Evolutionary conservation across 92 coral and sea anemone genomes (phyloP), one percentile per base, ranked within the genome.

Genomic region (Epizoanthus scotinus): DNA sequence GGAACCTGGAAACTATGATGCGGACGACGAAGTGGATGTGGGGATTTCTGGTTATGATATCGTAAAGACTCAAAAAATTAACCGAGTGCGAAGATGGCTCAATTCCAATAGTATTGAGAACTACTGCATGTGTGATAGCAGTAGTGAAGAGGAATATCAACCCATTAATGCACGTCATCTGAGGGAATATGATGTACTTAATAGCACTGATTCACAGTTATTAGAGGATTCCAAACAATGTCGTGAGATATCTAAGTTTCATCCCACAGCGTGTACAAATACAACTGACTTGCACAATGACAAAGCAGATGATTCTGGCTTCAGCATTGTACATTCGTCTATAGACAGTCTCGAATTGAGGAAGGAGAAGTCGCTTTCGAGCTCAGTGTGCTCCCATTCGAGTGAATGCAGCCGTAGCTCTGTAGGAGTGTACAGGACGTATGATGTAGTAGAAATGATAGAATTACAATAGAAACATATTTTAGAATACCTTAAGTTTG

Each of bases 381-480:
- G 38, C 40, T 38, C n/a, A n/a, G n/a, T 25, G 24, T 40, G 28
- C 26, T 40, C 56, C 38, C 8, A 5, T 44, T 29, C 81, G 0
- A 40, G 54, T 59, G 81, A 38, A 75, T 31, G 69, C 21, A 90
- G 88, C 65, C 70, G 87, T 22, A 68, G 79, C 66, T 90, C 94
- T 17, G 97, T 89, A 22, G 90, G 87, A 13, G 24, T 92, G 31
- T 92, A 83, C 50, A 47, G 88, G 64, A 92, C 97, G 27, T 92
- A 90, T 55, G 97, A 92, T 40, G 94, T 92, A 0, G 90, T 92
- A 0, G 97, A 92, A 70, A 90, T 92, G 97, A 58, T 92, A 53
- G 97, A 92, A 79, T 47, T 90, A 49, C 22, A 21, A 36, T 79
- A 69, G 22, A 65, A 44, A 0, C 8, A 44, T 44, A 44, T 7